Conservation (phyloP, 2,888 invertebrate genomes). For the Ormyrus nitidulus region DNA sequence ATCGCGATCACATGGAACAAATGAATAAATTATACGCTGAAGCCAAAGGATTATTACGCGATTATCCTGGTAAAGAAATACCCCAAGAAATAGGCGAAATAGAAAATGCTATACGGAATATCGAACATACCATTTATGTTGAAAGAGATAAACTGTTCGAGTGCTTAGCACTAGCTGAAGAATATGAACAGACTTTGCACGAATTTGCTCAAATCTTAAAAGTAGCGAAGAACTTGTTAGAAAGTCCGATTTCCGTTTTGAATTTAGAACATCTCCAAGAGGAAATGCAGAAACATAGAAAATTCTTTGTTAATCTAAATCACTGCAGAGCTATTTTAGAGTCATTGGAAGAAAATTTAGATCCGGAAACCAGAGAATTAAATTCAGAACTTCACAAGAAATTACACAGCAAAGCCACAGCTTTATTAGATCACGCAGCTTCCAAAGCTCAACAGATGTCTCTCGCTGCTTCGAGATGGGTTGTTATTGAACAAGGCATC, state of each 20-base stretch:
- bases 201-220: slow-evolving; percentile 92
- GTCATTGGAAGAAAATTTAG: slow-evolving; percentile 89
- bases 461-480: slow-evolving; percentile 90
- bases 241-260: slow-evolving; percentile 85
- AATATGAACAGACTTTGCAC: slow-evolving; percentile 91
- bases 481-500: slow-evolving; percentile 86
- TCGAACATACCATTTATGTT: slow-evolving; percentile 82
- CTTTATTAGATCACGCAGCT: slow-evolving; percentile 88
- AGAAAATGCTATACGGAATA: slow-evolving; percentile 82
- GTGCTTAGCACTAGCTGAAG: slow-evolving; percentile 85
- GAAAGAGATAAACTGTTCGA: slow-evolving; percentile 88
- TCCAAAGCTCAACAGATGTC: slow-evolving; percentile 89
- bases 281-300: slow-evolving; percentile 92
- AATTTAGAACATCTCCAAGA: slow-evolving; percentile 89
- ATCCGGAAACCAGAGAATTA: slow-evolving; percentile 85
- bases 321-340: slow-evolving; percentile 91
- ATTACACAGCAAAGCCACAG: slow-evolving; percentile 85
- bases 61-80: slow-evolving; percentile 83
- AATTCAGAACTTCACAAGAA: slow-evolving; percentile 86
- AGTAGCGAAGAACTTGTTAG: slow-evolving; percentile 87
- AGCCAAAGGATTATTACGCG: slow-evolving; percentile 81
- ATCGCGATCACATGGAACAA: slow-evolving; percentile 80
- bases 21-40: slow-evolving; percentile 80
- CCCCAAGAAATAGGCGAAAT: slow-evolving; percentile 82
- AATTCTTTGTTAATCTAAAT: slow-evolving; percentile 91